Evolutionary conservation across 1,140 invertebrate species (phyloP).

Genomic region (Acromyrmex echinatior): DNA sequence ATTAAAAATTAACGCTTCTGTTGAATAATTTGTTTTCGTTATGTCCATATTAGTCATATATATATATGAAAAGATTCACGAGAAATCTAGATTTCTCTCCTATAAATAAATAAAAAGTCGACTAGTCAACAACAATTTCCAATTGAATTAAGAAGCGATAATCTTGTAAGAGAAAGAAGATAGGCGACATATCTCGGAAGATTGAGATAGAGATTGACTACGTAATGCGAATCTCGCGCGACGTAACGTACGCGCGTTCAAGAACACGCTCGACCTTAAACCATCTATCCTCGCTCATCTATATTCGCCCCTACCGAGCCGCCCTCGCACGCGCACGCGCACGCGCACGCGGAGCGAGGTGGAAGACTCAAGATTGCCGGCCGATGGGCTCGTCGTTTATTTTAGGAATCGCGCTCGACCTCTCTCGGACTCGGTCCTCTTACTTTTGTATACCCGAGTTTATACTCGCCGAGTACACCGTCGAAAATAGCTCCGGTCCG

Average conservation of each 20-base stretch:
- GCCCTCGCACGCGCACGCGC: no score
- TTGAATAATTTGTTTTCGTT: neutral
- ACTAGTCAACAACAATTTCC: neutral
- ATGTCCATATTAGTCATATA: no score
- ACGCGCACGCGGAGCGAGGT: conserved; percentile 4
- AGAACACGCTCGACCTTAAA: conserved; percentile 68
- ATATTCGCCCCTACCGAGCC: no score
- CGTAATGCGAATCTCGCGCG: conserved; percentile 41
- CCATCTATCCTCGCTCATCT: neutral
- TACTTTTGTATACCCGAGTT: conserved; percentile 70
- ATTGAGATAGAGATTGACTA: neutral
- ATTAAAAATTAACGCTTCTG: neutral
- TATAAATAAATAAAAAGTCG: neutral
- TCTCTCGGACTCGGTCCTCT: conserved; percentile 73
- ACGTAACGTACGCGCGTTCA: conserved; percentile 37
- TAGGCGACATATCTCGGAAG: neutral
- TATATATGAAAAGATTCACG: neutral
- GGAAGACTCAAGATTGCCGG: conserved; percentile 49
- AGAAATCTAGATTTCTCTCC: neutral
- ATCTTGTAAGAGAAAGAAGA: neutral
- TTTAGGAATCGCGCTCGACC: conserved; percentile 72
- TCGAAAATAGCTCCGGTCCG: conserved; percentile 72
- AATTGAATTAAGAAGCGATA: neutral
- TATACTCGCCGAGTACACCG: conserved; percentile 37
- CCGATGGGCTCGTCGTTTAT: conserved; percentile 76